Percentiles rank a stretch among this genome's conserved stretches.
phyloP scores from a whole-genome alignment of 2,888 invertebrate species.

The Luperina nickerlii region DNA sequence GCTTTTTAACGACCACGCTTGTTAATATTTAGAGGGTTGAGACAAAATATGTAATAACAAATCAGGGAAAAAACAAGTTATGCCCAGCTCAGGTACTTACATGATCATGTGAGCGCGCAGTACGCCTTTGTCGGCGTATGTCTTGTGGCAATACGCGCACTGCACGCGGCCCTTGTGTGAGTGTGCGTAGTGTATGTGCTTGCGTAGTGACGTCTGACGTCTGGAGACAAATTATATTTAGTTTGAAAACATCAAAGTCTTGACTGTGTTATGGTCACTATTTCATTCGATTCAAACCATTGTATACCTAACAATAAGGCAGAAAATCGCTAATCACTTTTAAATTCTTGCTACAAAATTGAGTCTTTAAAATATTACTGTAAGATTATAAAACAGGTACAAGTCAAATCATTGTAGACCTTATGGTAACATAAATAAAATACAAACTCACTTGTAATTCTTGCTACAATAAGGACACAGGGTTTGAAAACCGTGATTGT shows the following conservation, averaged over 20 bases:
- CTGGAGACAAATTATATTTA: conserved; percentile 65
- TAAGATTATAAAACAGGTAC: neutral
- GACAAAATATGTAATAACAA: neutral
- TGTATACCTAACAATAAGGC: neutral
- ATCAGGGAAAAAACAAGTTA: neutral
- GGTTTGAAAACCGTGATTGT: conserved; percentile 62
- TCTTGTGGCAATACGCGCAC: conserved; percentile 77
- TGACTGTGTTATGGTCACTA: neutral
- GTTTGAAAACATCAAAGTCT: neutral
- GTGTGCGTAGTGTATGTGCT: conserved; percentile 76
- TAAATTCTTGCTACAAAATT: neutral
- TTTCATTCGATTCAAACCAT: neutral
- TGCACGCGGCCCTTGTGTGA: conserved; percentile 67
- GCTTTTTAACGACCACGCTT: neutral
- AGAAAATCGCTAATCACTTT: neutral
- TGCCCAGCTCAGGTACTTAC: conserved; percentile 69
- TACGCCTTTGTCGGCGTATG: conserved; percentile 74
- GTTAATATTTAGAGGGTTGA: neutral
- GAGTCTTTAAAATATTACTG: neutral
- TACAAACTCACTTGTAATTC: conserved; percentile 77
- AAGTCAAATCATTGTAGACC: conserved; percentile 7
- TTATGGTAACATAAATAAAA: neutral
- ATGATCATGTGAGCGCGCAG: conserved; percentile 77
- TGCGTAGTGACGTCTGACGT: conserved; percentile 72
- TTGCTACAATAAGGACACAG: conserved; percentile 76